phyloP scores from a whole-genome alignment of 35 echinoderm and acorn worm species.

The Ophioderma brevispina region DNA sequence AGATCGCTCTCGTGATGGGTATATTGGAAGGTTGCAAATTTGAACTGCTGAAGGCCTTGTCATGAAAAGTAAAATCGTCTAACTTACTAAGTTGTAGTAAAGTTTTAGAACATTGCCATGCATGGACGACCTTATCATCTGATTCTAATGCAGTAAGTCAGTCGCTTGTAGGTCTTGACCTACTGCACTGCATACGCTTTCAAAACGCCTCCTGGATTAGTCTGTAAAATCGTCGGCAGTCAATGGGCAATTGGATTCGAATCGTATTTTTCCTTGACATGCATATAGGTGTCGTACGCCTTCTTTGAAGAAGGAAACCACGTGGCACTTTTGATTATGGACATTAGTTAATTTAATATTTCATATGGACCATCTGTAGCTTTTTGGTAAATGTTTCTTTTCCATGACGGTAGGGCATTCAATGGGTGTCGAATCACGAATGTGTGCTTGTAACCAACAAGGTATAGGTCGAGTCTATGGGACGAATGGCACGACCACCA shows the following conservation, averaged over 20 bases:
- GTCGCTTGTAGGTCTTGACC: conserved; percentile 36
- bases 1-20: background rate
- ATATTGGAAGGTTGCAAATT: background rate
- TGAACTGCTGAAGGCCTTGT: background rate
- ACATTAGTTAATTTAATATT: too few relatives aligned
- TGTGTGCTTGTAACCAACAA: too few relatives aligned
- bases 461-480: too few relatives aligned
- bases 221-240: conserved; percentile 72
- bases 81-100: background rate
- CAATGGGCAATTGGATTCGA: conserved; percentile 77
- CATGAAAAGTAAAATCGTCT: background rate
- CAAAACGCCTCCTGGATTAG: conserved; percentile 57
- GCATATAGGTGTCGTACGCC: conserved; percentile 55
- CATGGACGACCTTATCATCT: background rate
- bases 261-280: conserved; percentile 58
- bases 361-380: too few relatives aligned
- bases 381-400: too few relatives aligned
- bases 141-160: background rate
- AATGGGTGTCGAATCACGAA: too few relatives aligned
- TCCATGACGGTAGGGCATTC: too few relatives aligned
- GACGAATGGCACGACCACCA: too few relatives aligned
- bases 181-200: conserved; percentile 60
- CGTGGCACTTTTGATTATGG: too few relatives aligned
- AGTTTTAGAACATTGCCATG: background rate
- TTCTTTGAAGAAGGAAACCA: conserved; percentile 70